Base-by-base conservation (phyloP, 1,140 invertebrate genomes). In the Dendroctonus valens region DNA sequence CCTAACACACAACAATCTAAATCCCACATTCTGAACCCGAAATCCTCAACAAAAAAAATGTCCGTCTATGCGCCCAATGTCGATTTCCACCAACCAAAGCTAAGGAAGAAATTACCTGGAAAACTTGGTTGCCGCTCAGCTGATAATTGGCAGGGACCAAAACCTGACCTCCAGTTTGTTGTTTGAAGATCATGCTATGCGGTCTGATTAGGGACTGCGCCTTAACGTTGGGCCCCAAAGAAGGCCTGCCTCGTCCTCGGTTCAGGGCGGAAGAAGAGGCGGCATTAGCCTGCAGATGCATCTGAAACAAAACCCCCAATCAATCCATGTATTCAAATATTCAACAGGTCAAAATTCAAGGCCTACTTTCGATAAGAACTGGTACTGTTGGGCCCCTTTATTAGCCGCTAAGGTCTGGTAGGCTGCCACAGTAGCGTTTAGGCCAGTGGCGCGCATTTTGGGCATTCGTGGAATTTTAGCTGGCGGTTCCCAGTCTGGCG, bases 401-500 rank as follows among this genome's bases (percentile, higher is more conserved):
- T 82, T 76, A 6, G 76, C 75, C 7, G 64, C 59, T 14, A 67
- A 54, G 4, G 65, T 67, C 66, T 78, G 77, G 63, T 78, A 78
- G 46, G 74, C 77, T 74, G 70, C 75, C 76, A 69, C 78, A 58
- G 74, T 79, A 11, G 67, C 71, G 48, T 72, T 74, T 40, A 67
- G 74, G 75, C 69, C 79, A 70, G 53, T 79, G 12, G 72, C 81
- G 69, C 85, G 79, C 61, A 83, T 81, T 49, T 84, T 82, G 67
- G 84, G 81, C 60, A 90, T 80, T 79, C 89, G 84, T 48, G 92
- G 91, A 80, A 96, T 94, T 79, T 96, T 95, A 3, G 93, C 93
- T 3, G 94, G 93, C 2, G 92, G 91, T 76, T 96, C 93, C 91
- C 92, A 95, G 75, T 96, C 93, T 7, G 87, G 79, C 0, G 91